Evolutionary conservation across 1,140 invertebrate genomes (phyloP), one percentile per base, ranked within the genome.

Genomic region (Mercenaria mercenaria): DNA sequence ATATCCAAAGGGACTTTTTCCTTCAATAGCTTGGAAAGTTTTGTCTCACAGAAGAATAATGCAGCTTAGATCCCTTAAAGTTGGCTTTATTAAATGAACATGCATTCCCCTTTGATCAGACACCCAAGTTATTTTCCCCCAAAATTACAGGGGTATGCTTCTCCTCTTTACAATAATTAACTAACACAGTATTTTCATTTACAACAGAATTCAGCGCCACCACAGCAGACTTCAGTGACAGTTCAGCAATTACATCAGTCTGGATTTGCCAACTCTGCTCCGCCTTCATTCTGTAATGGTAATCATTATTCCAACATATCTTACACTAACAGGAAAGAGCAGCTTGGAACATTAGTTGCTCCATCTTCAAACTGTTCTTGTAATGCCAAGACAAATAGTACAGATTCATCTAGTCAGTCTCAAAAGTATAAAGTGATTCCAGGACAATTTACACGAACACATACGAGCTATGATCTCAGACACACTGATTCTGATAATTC

Each of bases 401-500:
- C 32, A 34, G 86, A 88, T 11, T 20, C n/a, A 18, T 88, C 86
- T 81, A 88, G 76, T 88, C 86, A 88, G 4, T 23, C 69, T 39
- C 84, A 87, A 34, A 67, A 41, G 47, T 72, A 88, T 72, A 80
- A 79, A 81, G 47, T 88, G 1, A 77, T 26, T 39, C 56, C 52
- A 20, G 56, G 76, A n/a, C 50, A 88, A 39, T 47, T 88, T 64
- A 23, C 59, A 41, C 74, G 86, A 23, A 88, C 50, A 15, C 39
- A 69, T 72, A 88, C 86, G 11, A 64, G 37, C 29, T 43, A 20
- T 34, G 86, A 88, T 37, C 37, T 88, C 29, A 59, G 77, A 23
- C 34, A 59, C 52, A 0, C 29, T 0, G 77, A 88, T 56, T 88
- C 86, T 20, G 86, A 88, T 67, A 88, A 88, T 72, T 88, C 86